Percentiles rank a stretch among this genome's conserved stretches.
Evolutionary conservation across 2,888 invertebrate genomes (phyloP).

Genomic region (Caenorhabditis panamensis): DNA sequence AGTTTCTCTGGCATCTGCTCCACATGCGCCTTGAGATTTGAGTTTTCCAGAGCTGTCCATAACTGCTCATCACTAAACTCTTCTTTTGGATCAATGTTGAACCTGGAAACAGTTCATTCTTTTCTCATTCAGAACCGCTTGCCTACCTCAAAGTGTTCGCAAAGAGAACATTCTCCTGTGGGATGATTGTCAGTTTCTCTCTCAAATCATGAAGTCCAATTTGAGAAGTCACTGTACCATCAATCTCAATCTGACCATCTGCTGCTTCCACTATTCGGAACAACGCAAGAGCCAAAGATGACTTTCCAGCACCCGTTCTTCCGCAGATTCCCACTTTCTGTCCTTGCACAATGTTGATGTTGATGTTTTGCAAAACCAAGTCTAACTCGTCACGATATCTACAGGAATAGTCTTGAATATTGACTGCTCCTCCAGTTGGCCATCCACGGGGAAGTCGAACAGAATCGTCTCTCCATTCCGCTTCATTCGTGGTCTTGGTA

Average conservation of each 20-base stretch:
- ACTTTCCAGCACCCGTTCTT: conserved; percentile 82
- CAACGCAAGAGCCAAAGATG: conserved; percentile 79
- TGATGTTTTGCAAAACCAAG: conserved; percentile 82
- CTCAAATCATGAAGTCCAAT: conserved; percentile 91
- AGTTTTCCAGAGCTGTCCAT: conserved; percentile 68
- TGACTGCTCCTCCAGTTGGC: conserved; percentile 67
- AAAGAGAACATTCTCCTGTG: conserved; percentile 78
- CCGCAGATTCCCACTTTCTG: conserved; percentile 84
- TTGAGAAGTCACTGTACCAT: conserved; percentile 68
- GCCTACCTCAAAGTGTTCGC: conserved; percentile 52
- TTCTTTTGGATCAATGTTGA: conserved; percentile 94
- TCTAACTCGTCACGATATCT: conserved; percentile 88
- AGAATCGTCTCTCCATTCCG: conserved; percentile 63
- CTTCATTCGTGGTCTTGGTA: conserved; percentile 73
- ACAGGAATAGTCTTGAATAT: conserved; percentile 63
- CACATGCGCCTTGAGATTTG: conserved; percentile 67
- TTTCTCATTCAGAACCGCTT: too few species aligned
- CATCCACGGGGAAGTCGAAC: conserved; percentile 55
- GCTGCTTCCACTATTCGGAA: conserved; percentile 80
- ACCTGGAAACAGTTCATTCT: conserved; percentile 84
- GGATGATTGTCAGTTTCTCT: conserved; percentile 89
- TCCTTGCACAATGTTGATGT: conserved; percentile 83
- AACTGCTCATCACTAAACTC: conserved; percentile 71
- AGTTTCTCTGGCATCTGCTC: conserved; percentile 84
- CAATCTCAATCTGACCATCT: conserved; percentile 76